Base-by-base conservation (phyloP, 2,797 vertebrate species). In the Propithecus perrieri region DNA sequence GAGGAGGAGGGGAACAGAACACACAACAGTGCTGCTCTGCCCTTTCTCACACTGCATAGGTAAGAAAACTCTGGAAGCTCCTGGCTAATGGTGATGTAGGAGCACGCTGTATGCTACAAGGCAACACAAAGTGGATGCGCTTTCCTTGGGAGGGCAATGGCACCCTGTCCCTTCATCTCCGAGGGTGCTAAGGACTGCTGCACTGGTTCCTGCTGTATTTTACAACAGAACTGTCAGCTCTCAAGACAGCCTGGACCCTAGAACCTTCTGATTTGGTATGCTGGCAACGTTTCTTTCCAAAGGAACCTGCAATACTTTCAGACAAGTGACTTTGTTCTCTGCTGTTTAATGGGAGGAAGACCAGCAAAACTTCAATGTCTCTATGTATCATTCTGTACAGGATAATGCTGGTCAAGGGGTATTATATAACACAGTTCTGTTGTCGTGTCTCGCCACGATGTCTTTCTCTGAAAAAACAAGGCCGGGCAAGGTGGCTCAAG, bases 281-380 rank as follows among this genome's bases (percentile, higher is more conserved):
- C 55, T 85, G 33, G 43, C 24, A 74, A 83, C 2, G 15, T 89
- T 65, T 80, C 48, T 85, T 75, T 89, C 63, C 57, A 65, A 81
- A 78, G 35, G 24, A 85, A 50, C 57, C 78, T 72, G 65, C 79
- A 85, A 88, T 35, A 48, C 55, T 76, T 88, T 76, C 22, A 96
- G 50, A 63, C 5, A 50, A 38, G 38, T 63, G 63, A 65, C 63
- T 87, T 71, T 53, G 18, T 72, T 95, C 22, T 83, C 72, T 69
- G 71, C 57, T 71, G 26, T 28, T 88, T 95, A 33, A 13, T 9
- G 9, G 46, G 13, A 79, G 28, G 41, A 0, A 87, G 20, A n/a
- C 26, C 26, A 76, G 35, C 26, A 72, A 79, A 89, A 53, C 69
- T 41, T 78, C n/a, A 46, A 46, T 18, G 5, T 15, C 55, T 57